Base-by-base conservation (phyloP, 2,888 invertebrate genomes). In the Mythimna loreyi region DNA sequence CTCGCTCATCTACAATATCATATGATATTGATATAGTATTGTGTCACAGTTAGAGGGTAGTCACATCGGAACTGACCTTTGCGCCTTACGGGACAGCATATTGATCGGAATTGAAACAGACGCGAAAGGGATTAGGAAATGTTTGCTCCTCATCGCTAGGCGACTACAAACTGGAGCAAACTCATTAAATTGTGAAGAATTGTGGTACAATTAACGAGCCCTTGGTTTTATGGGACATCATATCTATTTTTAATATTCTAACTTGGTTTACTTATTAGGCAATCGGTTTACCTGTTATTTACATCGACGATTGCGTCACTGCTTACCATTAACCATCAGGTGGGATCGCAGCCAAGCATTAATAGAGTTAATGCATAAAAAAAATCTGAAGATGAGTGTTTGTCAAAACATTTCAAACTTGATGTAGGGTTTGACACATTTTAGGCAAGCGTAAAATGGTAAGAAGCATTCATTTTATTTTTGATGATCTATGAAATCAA, bases 71-170 rank as follows among this genome's bases (percentile, higher is more conserved):
- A 47, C 63, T 82, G 79, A 79, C 83, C 80, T 81, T 78, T 81
- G 64, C 53, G 70, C 80, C 80, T 78, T 81, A 65, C 53, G 70
- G 78, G 82, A 82, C 79, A 83, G 60, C 60, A 82, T 88, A 92
- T 92, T 87, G 91, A 92, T 92, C 88, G 88, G 75, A 81, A 92
- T 91, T 88, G 88, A 74, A 81, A 86, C 84, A 86, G 77, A 61
- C 67, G 63, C 68, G 65, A 83, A 73, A 85, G 80, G 84, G 89
- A 88, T 89, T 86, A 86, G 88, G 85, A 89, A 84, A 83, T 92
- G 91, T 94, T 93, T 92, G 91, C 72, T 74, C 74, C 63, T 69
- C 79, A 91, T 93, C 89, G 90, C 93, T 93, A 90, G 88, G 92
- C 93, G 92, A 94, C 92, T 85, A 45, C 21, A 73, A 79, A 84